A percentile compares a stretch with the other conserved stretches of the same genome.
phyloP scores from a whole-genome alignment of 2,888 invertebrate species.

The Brachyopa scutellaris region DNA sequence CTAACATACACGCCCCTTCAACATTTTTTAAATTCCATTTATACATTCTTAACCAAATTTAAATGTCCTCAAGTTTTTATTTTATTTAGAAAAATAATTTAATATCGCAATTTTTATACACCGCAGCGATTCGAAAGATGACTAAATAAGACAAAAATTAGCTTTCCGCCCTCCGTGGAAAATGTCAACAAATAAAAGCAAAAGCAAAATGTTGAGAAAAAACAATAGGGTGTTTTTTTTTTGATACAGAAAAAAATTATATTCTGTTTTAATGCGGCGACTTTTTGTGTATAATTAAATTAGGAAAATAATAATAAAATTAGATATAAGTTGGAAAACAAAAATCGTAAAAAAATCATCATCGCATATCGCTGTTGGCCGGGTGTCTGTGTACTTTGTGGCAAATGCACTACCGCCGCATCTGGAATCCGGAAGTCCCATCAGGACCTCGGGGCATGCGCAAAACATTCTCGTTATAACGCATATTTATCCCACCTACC shows the following conservation, averaged over 20 bases:
- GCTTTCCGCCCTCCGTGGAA: neutral
- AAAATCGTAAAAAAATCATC: constrained; percentile 43
- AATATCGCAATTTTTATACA: constrained; percentile 9
- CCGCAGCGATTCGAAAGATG: neutral
- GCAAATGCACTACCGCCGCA: constrained; percentile 84
- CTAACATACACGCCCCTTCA: constrained; percentile 30
- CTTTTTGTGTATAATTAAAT: constrained; percentile 62
- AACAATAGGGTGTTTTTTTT: constrained; percentile 5
- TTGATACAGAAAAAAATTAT: constrained; percentile 24
- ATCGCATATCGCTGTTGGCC: constrained; percentile 39
- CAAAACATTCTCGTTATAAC: constrained; percentile 82
- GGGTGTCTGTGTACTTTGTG: constrained; percentile 13
- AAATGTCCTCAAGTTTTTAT: neutral
- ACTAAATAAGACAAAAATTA: neutral
- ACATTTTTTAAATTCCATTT: constrained; percentile 56
- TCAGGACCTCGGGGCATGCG: constrained; percentile 91
- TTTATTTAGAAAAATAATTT: constrained; percentile 38
- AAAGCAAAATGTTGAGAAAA: neutral
- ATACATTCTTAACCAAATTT: constrained; percentile 35
- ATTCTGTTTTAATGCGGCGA: constrained; percentile 63
- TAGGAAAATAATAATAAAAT: constrained; percentile 63
- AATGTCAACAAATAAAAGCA: neutral
- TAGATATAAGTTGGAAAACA: constrained; percentile 56
- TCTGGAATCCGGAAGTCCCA: constrained; percentile 87
- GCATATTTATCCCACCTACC: constrained; percentile 51